Evolutionary conservation across 2,888 invertebrate species (phyloP).

Genomic region (Mamestra brassicae): DNA sequence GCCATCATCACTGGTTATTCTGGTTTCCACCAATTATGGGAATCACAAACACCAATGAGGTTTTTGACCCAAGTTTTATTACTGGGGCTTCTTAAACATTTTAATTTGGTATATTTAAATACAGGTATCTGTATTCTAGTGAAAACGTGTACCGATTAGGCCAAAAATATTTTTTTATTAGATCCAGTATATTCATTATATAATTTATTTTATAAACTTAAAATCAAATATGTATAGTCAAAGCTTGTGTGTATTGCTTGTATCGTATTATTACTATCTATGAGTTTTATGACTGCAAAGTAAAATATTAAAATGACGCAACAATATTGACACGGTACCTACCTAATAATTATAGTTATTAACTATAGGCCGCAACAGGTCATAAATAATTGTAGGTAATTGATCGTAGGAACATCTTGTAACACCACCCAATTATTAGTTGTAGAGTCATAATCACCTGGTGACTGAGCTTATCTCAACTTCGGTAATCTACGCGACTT

Average conservation of each 20-base stretch:
- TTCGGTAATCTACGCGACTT: slow-evolving; percentile 10
- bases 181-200: neutral
- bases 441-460: neutral
- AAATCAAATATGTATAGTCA: too few relatives aligned
- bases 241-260: too few relatives aligned
- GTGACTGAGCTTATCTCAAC: slow-evolving; percentile 13
- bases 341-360: neutral
- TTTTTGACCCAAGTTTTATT: slow-evolving; percentile 54
- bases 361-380: neutral
- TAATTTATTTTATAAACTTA: too few relatives aligned
- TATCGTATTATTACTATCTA: too few relatives aligned
- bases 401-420: slow-evolving; percentile 1
- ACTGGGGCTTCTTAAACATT: slow-evolving; percentile 22
- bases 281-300: neutral
- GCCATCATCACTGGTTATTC: slow-evolving; percentile 36
- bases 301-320: neutral
- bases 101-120: slow-evolving; percentile 24
- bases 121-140: slow-evolving; percentile 7
- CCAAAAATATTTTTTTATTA: neutral
- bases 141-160: neutral
- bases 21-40: slow-evolving; percentile 43
- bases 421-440: neutral
- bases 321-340: neutral
- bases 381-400: neutral
- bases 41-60: slow-evolving; percentile 43